A percentile compares a stretch with the other conserved stretches of the same genome.
These are phyloP conservation scores for Mycalesis mineus DNA, from an alignment of 2,888 invertebrate genomes.

Conservation along the genomic window DNA sequence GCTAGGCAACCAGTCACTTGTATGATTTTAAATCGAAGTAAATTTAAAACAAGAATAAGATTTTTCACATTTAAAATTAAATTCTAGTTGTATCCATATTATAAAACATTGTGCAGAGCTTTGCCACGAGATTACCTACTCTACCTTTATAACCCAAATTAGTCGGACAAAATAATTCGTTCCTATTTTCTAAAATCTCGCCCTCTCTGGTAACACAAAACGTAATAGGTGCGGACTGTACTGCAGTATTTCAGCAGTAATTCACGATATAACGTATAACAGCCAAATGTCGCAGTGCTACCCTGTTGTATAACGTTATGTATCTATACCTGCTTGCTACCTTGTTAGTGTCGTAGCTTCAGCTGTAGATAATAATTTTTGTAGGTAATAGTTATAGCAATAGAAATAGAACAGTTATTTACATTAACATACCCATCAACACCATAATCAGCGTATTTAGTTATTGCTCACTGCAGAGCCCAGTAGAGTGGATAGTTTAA, in stretches of 20 bases:
- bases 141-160: neutral
- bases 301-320: neutral
- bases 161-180: neutral
- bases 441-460: too few relatives aligned
- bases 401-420: too few relatives aligned
- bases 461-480: too few relatives aligned
- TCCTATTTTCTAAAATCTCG: neutral
- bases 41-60: too few relatives aligned
- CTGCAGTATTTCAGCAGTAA: constrained; percentile 1
- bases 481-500: too few relatives aligned
- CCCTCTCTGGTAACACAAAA: neutral
- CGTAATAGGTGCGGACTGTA: neutral
- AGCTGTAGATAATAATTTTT: too few relatives aligned
- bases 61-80: too few relatives aligned
- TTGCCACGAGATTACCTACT: neutral
- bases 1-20: too few relatives aligned
- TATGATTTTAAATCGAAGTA: too few relatives aligned
- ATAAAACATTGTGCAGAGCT: neutral
- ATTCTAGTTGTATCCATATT: neutral
- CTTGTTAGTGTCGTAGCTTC: too few relatives aligned
- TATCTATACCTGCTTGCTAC: neutral
- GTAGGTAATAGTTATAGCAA: too few relatives aligned
- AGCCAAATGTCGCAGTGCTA: constrained; percentile 2
- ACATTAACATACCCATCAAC: too few relatives aligned
- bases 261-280: neutral